Evolutionary conservation across 2,888 invertebrate genomes (phyloP).

Genomic region (Rhagophthalmus giganteus): DNA sequence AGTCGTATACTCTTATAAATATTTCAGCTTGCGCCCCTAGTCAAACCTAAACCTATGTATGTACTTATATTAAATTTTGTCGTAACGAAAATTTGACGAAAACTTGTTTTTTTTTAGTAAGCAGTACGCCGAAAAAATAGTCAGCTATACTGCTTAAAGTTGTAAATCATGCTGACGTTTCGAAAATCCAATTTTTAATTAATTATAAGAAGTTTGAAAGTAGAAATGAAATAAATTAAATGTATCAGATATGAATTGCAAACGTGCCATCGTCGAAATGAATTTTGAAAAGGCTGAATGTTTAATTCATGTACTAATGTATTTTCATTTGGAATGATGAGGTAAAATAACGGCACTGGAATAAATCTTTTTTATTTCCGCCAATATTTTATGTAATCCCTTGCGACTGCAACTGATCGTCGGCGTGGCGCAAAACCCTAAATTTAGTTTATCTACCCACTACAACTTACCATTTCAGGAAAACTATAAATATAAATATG

Average conservation of each 20-base stretch:
- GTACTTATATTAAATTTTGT: too few species aligned
- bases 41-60: too few species aligned
- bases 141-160: too few species aligned
- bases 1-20: too few species aligned
- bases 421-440: conserved; percentile 12
- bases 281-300: conserved; percentile 16
- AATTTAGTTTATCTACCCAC: conserved; percentile 19
- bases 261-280: conserved; percentile 16
- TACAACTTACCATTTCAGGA: conserved; percentile 7
- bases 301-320: conserved; percentile 25
- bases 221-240: conserved; percentile 5
- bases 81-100: not conserved
- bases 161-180: too few species aligned
- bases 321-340: conserved; percentile 30
- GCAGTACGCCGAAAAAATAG: too few species aligned
- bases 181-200: too few species aligned
- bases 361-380: conserved; percentile 39
- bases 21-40: too few species aligned
- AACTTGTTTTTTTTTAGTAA: too few species aligned
- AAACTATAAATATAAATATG: conserved; percentile 20
- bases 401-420: conserved; percentile 24
- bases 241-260: conserved; percentile 23
- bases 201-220: conserved; percentile 3
- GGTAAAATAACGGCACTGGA: conserved; percentile 26
- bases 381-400: conserved; percentile 38